phyloP scores from a whole-genome alignment of 2,113 vertebrate species.

The Syrmaticus mikado region DNA sequence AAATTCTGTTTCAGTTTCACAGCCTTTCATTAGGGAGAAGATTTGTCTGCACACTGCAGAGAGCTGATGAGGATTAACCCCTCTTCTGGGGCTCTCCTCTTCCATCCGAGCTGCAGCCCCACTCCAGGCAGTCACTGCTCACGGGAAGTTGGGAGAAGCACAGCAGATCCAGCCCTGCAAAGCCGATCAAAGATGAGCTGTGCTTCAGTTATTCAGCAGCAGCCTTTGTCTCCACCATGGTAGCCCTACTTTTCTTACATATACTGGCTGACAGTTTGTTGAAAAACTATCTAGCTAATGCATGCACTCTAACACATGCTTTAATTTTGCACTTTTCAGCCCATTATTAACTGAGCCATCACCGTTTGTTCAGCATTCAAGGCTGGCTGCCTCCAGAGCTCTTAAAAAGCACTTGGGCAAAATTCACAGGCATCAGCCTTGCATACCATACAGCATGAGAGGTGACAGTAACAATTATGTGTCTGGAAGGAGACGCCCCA shows the following conservation, averaged over 20 bases:
- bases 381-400: background rate
- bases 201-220: background rate
- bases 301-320: background rate
- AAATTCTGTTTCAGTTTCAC: background rate
- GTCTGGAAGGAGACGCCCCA: background rate
- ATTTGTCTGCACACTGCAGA: background rate
- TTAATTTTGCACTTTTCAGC: background rate
- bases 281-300: constrained; percentile 28
- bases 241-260: background rate
- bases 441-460: constrained; percentile 5
- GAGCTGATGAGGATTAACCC: background rate
- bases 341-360: background rate
- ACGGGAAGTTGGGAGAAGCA: background rate
- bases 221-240: background rate
- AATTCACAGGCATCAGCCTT: constrained; percentile 23
- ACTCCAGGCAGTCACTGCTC: background rate
- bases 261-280: background rate
- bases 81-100: background rate
- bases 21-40: background rate
- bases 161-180: background rate
- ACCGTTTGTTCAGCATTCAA: constrained; percentile 10
- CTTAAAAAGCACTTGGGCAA: background rate
- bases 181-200: background rate
- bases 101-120: background rate
- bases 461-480: constrained; percentile 18